Evolutionary conservation across 2,797 vertebrate species (phyloP).

Genomic region (Labroides dimidiatus): DNA sequence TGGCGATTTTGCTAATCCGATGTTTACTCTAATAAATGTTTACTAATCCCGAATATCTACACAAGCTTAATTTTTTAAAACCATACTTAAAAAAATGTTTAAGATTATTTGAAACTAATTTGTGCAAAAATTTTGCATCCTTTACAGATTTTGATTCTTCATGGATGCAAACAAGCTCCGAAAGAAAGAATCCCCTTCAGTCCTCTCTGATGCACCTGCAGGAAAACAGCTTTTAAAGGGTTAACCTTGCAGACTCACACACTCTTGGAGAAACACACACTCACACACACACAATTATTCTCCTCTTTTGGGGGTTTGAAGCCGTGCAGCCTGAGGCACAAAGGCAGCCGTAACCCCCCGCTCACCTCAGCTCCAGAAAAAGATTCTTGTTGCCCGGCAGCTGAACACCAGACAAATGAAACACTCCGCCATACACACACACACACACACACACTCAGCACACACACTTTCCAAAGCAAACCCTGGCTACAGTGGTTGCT

Average conservation of each 20-base stretch:
- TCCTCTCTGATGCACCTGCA: no score
- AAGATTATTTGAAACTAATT: no score
- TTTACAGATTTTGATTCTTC: no score
- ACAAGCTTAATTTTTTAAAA: no score
- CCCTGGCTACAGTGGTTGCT: constrained; percentile 58
- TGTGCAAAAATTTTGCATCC: no score
- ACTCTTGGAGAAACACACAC: constrained; percentile 31
- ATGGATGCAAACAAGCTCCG: no score
- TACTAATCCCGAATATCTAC: no score
- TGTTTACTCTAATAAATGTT: no score
- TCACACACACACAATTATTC: neutral
- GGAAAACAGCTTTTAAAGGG: no score
- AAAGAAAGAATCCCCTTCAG: no score
- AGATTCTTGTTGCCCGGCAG: constrained; percentile 79
- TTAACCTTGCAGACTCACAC: constrained; percentile 1
- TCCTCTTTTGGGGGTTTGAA: constrained; percentile 49
- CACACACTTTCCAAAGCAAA: constrained; percentile 47
- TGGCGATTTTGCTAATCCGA: no score
- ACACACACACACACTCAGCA: constrained; percentile 8
- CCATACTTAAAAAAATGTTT: no score
- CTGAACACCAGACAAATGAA: constrained; percentile 53
- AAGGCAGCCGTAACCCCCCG: constrained; percentile 56
- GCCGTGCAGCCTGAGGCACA: constrained; percentile 53
- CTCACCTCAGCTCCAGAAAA: constrained; percentile 53
- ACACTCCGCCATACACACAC: constrained; percentile 13